phyloP scores from a whole-genome alignment of 2,888 invertebrate genomes.

The Heliconius cydno region DNA sequence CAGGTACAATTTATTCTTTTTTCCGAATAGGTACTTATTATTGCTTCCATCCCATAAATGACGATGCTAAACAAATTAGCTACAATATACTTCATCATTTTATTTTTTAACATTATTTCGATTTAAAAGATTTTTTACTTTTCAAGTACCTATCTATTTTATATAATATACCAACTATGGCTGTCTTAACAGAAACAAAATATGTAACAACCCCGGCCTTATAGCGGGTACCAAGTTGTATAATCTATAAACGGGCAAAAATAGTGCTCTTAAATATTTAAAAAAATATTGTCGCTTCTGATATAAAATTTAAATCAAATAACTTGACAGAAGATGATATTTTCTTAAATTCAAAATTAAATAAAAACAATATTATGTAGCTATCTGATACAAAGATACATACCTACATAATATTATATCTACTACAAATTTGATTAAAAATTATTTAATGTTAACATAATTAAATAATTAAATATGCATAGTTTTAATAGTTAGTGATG shows the following conservation, averaged over 20 bases:
- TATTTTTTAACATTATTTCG: neutral
- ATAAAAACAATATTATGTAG: neutral
- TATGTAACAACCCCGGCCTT: slow-evolving; percentile 37
- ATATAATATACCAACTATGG: slow-evolving; percentile 16
- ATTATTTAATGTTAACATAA: neutral
- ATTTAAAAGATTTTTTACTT: neutral
- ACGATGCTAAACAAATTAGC: slow-evolving; percentile 35
- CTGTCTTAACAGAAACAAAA: slow-evolving; percentile 38
- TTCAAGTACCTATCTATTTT: neutral
- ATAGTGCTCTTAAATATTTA: slow-evolving; percentile 66
- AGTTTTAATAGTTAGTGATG: slow-evolving; percentile 22
- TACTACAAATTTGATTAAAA: neutral
- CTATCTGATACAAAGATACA: neutral
- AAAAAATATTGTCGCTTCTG: slow-evolving; percentile 69
- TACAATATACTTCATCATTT: slow-evolving; percentile 17
- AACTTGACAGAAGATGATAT: neutral
- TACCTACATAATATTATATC: neutral
- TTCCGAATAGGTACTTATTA: slow-evolving; percentile 53
- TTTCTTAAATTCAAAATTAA: neutral
- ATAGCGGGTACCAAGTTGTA: slow-evolving; percentile 25
- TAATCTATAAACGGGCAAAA: slow-evolving; percentile 58
- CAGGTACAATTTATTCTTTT: slow-evolving; percentile 59
- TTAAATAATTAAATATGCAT: neutral
- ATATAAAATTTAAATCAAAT: slow-evolving; percentile 44
- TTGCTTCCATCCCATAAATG: slow-evolving; percentile 57